Base-by-base conservation (phyloP, 1,140 invertebrate species). In the Tetranychus cinnabarinus region DNA sequence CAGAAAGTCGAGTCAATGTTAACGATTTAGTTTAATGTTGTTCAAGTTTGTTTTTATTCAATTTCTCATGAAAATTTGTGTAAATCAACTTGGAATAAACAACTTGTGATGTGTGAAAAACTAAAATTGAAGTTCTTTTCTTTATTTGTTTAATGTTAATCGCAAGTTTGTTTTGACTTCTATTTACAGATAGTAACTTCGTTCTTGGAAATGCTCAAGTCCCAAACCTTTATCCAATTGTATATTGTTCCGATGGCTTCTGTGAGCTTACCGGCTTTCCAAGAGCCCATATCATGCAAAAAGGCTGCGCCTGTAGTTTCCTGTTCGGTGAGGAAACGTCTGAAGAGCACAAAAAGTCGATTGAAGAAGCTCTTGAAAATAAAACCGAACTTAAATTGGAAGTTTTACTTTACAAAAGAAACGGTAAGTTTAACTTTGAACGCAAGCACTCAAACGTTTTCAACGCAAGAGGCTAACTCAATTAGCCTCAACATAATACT, bases 211-310 rank as follows among this genome's bases (percentile, higher is more conserved):
- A 95, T 78, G 90, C 91, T 62, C 88, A 93, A 76, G 89, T 92
- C 64, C 81, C 83, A 63, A 63, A 67, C 62, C 71, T 82, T 36
- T 88, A 88, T 77, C 90, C 91, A 65, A 93, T 96, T 74, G 91
- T 96, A 63, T 96, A 96, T 76, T 96, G 91, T 76, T 92, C 88
- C 3, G 90, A 96, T 80, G 91, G 90, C 58, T 96, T 96, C 77
- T 92, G 88, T 72, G 90, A 95, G 75, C 81, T 96, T 75, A 93
- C 89, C 61, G 89, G 89, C 63, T 92, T 83, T 76, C 79, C 85
- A 62, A 79, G 91, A 64, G 89, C 89, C 47, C 88, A 95, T 76
- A 90, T 92, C 72, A 91, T 91, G 88, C 89, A 93, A 74, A 92
- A 92, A 71, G 84, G 86, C 64, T 95, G 89, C 73, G 87, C 88